Base-by-base conservation (phyloP, 2,888 invertebrate genomes). In the Rambutsinella grinnellia region DNA sequence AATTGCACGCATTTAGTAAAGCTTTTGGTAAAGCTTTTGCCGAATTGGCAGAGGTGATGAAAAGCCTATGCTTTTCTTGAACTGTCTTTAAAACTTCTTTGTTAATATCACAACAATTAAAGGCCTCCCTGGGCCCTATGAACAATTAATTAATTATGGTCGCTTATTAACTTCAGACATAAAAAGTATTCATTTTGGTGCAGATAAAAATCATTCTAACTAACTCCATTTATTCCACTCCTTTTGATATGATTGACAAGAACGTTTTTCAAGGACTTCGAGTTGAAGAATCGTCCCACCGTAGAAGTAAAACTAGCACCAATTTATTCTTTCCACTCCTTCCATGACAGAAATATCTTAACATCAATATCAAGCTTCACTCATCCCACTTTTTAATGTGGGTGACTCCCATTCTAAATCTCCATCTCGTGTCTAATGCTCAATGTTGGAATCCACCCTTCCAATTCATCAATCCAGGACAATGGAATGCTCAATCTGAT, bases 101-200 rank as follows among this genome's bases (percentile, higher is more conserved):
- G 51, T 36, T 54, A 53, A 46, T 60, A 66, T 74, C 74, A 74
- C 47, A 74, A 66, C 66, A 74, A 66, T 62, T 60, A 60, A 66
- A 54, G 74, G 66, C 74, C 74, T 74, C 74, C 74, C 74, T 54
- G 36, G 54, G 74, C 47, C 46, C 58, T 60, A 56, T 66, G 54
- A 61, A 65, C 62, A 72, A 66, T 66, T 74, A 74, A 74, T 74
- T 74, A 74, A 74, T 66, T 74, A 74, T 74, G 60, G 74, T 46
- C 19, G 49, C 10, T 13, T 19, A 36, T 36, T 36, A 36, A 13
- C 5, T 36, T 36, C 13, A 13, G 36, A 13, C 36, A 36, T 36
- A 36, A n/a, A n/a, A n/a, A n/a, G n/a, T n/a, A n/a, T n/a, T n/a
- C n/a, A n/a, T n/a, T n/a, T n/a, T n/a, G n/a, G n/a, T n/a, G n/a